These are phyloP conservation scores for Pristionchus japonicus DNA, from an alignment of 2,888 invertebrate genomes.

Conservation along the genomic window DNA sequence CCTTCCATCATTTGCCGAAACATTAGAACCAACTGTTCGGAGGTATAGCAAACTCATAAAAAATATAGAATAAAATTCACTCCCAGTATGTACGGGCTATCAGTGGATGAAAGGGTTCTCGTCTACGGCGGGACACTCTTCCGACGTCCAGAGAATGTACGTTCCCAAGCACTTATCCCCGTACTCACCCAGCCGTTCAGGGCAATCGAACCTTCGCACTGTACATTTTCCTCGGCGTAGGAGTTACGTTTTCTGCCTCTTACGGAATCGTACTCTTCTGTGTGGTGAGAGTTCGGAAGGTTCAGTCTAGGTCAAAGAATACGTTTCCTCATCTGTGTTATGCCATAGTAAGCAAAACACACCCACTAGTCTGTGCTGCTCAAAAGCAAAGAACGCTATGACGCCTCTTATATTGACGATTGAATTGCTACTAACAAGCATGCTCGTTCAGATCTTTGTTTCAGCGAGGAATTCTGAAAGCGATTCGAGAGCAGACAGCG, in stretches of 20 bases:
- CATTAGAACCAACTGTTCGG: background rate
- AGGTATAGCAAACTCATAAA: background rate
- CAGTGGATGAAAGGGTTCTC: background rate
- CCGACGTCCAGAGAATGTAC: background rate
- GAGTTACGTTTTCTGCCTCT: background rate
- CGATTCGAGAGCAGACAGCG: background rate
- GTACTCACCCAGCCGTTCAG: background rate
- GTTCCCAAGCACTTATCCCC: background rate
- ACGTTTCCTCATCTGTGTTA: too few species aligned
- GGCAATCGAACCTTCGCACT: conserved; percentile 7
- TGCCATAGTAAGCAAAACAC: too few species aligned
- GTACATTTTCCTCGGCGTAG: background rate
- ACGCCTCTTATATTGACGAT: too few species aligned
- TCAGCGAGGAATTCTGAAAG: background rate
- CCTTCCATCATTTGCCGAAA: background rate
- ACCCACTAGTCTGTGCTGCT: too few species aligned
- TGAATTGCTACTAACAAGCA: too few species aligned
- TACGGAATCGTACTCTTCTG: conserved; percentile 13
- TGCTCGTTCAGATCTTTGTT: too few species aligned
- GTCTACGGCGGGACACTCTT: conserved; percentile 1
- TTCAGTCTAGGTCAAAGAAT: too few species aligned
- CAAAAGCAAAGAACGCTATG: too few species aligned
- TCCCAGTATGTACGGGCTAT: background rate
- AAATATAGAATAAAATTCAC: background rate
- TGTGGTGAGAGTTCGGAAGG: conserved; percentile 21